Percentiles rank a stretch among this genome's conserved stretches.
These are phyloP conservation scores for Lerema accius DNA, from an alignment of 1,140 invertebrate species.

Conservation along the genomic window DNA sequence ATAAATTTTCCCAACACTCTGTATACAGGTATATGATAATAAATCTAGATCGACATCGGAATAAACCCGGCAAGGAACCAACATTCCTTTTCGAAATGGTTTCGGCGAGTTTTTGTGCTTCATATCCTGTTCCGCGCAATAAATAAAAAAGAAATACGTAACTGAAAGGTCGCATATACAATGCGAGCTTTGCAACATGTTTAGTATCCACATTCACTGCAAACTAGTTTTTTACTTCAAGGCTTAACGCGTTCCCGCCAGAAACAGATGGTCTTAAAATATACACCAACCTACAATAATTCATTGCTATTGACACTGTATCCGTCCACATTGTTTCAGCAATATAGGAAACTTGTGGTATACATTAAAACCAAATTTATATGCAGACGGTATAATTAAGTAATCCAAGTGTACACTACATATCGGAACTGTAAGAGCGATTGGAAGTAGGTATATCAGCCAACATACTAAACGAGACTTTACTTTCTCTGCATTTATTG, in stretches of 20 bases:
- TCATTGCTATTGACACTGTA: background rate
- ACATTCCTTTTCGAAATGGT: constrained; percentile 6
- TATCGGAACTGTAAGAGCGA: constrained; percentile 28
- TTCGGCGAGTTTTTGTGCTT: constrained; percentile 27
- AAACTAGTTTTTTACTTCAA: constrained; percentile 51
- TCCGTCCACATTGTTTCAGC: background rate
- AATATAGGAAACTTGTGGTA: background rate
- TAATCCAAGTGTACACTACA: constrained; percentile 1
- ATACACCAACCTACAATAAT: constrained; percentile 8
- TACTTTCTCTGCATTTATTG: constrained; percentile 45
- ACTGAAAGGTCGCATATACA: constrained; percentile 42
- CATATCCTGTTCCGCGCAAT: constrained; percentile 17
- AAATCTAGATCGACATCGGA: background rate
- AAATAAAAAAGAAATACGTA: constrained; percentile 36
- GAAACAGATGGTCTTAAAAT: constrained; percentile 42
- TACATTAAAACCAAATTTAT: constrained; percentile 14
- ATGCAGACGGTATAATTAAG: constrained; percentile 8
- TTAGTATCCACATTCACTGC: constrained; percentile 47
- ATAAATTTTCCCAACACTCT: too few species aligned
- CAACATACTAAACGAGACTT: constrained; percentile 30
- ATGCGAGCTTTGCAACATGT: constrained; percentile 37
- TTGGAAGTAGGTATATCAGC: constrained; percentile 33
- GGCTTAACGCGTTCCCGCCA: constrained; percentile 37
- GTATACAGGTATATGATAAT: too few species aligned
- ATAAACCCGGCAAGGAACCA: background rate